Evolutionary conservation across 2,113 vertebrate genomes (phyloP).

Genomic region (Sapayoa aenigma): DNA sequence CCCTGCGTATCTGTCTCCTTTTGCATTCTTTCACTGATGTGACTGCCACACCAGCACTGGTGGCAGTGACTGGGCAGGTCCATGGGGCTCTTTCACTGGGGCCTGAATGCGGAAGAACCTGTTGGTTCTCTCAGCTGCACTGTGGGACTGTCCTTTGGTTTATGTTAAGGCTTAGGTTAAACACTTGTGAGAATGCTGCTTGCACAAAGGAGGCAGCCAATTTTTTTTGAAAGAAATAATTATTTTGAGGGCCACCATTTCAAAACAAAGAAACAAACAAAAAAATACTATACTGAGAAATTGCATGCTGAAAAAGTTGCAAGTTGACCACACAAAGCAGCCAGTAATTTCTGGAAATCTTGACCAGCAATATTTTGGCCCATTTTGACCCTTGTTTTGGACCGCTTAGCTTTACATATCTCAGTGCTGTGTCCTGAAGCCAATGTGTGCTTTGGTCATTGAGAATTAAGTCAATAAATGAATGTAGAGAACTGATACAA

Average conservation of each 20-base stretch:
- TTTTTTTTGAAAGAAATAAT: not conserved
- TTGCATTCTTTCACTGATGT: fast-evolving
- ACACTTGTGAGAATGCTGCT: not conserved
- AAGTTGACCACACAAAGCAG: not conserved
- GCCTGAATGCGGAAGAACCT: not conserved
- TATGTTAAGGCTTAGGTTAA: not conserved
- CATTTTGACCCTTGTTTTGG: not conserved
- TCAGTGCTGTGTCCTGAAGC: not conserved
- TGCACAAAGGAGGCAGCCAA: not conserved
- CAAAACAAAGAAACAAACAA: not conserved
- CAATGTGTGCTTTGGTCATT: not conserved
- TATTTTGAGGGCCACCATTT: not conserved
- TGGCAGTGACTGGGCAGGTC: not conserved
- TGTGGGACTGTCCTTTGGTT: not conserved
- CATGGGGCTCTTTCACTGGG: not conserved
- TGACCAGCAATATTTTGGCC: not conserved
- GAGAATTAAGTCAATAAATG: not conserved
- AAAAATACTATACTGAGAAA: not conserved
- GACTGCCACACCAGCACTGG: not conserved
- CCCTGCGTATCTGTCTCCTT: not conserved
- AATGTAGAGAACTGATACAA: not conserved
- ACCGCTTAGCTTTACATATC: not conserved
- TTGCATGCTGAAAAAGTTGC: not conserved
- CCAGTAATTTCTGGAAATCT: not conserved
- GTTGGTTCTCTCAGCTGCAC: not conserved